Base-by-base conservation (phyloP, 1,140 invertebrate genomes). In the fruit fly (Drosophila melanogaster) region DNA sequence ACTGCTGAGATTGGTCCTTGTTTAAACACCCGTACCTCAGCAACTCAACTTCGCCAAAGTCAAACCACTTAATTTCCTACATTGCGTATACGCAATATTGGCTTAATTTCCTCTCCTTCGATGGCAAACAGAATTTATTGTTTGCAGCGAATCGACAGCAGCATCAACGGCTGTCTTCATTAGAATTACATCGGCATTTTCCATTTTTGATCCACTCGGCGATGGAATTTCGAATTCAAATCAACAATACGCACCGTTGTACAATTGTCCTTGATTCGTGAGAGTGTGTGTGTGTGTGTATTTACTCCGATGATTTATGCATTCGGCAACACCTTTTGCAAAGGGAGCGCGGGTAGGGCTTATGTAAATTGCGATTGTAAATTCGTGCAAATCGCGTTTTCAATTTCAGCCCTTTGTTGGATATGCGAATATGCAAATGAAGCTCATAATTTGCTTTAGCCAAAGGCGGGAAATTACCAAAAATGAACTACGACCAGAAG, bases 31-130 rank as follows among this genome's bases (percentile, higher is more conserved):
- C 4, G 17, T 2, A 33, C 37, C 40, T 35, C 4, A 6, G 37
- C 4, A 0, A 30, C 8, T 30, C 15, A 41, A 15, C 49, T 46
- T n/a, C 2, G 30, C 0, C 26, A 14, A 4, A 37, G 17, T 7
- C 40, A 35, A 61, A 75, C 72, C 72, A 75, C 71, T 75, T 75
- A 58, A 53, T 67, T 77, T 79, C 73, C 66, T 77, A 58, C 62
- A 55, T 47, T 51, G 53, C 60, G 76, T 79, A 78, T 76, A 64
- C 70, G 65, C 59, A 75, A 75, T 76, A 38, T 53, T 33, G 41
- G 60, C 46, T 65, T 75, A 57, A 85, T 86, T 86, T 85, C 81
- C 81, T 78, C 70, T 86, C 77, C 81, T 75, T 86, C 58, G 38
- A 65, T 46, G 50, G 55, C 54, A 81, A 77, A 65, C 41, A 59